phyloP scores from a whole-genome alignment of 2,888 invertebrate genomes.

The Strigamia maritima region DNA sequence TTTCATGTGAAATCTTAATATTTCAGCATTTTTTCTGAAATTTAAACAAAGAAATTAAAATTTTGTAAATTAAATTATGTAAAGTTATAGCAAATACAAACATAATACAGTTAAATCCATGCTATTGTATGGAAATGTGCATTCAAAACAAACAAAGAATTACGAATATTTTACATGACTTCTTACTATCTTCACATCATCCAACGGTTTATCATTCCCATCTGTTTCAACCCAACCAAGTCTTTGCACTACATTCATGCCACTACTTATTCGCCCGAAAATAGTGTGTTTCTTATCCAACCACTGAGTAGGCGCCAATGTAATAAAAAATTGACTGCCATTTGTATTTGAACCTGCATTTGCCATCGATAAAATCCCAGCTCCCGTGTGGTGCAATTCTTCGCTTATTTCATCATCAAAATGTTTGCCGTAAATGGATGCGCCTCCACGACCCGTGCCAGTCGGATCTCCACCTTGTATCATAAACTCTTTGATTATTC shows the following conservation, averaged over 20 bases:
- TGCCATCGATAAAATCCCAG: constrained; percentile 92
- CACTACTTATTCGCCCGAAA: constrained; percentile 81
- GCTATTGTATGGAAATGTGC: too few relatives aligned
- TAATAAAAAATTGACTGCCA: constrained; percentile 98
- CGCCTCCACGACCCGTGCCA: constrained; percentile 89
- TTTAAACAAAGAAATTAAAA: too few relatives aligned
- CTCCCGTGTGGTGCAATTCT: constrained; percentile 92
- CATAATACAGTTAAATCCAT: too few relatives aligned
- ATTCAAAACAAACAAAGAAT: not conserved
- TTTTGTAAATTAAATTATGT: too few relatives aligned
- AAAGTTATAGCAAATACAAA: too few relatives aligned
- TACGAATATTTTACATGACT: constrained; percentile 44
- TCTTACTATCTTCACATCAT: constrained; percentile 73
- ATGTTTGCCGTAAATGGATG: constrained; percentile 90
- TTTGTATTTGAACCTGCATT: constrained; percentile 96
- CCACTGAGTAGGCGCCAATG: constrained; percentile 95
- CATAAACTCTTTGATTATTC: constrained; percentile 75
- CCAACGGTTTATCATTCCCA: constrained; percentile 83
- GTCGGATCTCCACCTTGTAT: constrained; percentile 86
- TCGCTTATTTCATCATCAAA: constrained; percentile 94
- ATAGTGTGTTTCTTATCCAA: constrained; percentile 96
- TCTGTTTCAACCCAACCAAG: constrained; percentile 94
- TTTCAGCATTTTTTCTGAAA: too few relatives aligned
- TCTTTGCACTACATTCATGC: constrained; percentile 86
- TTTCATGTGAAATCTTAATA: too few relatives aligned